These are phyloP conservation scores for Callosobruchus maculatus DNA, from an alignment of 2,888 invertebrate species.

Conservation along the genomic window DNA sequence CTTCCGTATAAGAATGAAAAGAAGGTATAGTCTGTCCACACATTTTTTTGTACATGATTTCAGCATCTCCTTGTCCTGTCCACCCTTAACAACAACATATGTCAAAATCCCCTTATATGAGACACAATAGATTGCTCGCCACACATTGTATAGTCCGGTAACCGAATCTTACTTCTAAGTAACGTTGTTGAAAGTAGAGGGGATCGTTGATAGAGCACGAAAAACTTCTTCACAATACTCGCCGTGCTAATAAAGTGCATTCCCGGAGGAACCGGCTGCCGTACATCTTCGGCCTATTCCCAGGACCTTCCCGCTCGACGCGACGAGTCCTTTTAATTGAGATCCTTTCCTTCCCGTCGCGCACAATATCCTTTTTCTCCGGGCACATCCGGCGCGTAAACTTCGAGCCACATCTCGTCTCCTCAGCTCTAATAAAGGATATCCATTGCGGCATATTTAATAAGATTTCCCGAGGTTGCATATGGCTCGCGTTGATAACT, in stretches of 20 bases:
- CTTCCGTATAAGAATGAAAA: too few relatives aligned
- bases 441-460: too few relatives aligned
- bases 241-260: neutral
- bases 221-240: neutral
- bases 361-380: neutral
- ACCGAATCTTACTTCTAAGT: too few relatives aligned
- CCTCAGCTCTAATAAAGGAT: neutral
- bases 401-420: neutral
- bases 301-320: neutral
- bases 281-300: neutral
- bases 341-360: neutral
- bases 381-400: neutral
- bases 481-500: conserved; percentile 13
- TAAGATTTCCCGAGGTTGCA: conserved; percentile 11
- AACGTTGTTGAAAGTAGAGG: too few relatives aligned
- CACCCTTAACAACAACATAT: too few relatives aligned
- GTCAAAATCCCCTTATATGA: too few relatives aligned
- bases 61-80: too few relatives aligned
- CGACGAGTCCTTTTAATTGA: neutral
- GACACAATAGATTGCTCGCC: too few relatives aligned
- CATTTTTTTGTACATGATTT: too few relatives aligned
- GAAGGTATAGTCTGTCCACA: too few relatives aligned
- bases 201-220: too few relatives aligned
- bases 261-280: neutral
- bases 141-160: too few relatives aligned